These are phyloP conservation scores for Drosophila crucigera DNA, from an alignment of 2,888 invertebrate genomes.

Conservation along the genomic window DNA sequence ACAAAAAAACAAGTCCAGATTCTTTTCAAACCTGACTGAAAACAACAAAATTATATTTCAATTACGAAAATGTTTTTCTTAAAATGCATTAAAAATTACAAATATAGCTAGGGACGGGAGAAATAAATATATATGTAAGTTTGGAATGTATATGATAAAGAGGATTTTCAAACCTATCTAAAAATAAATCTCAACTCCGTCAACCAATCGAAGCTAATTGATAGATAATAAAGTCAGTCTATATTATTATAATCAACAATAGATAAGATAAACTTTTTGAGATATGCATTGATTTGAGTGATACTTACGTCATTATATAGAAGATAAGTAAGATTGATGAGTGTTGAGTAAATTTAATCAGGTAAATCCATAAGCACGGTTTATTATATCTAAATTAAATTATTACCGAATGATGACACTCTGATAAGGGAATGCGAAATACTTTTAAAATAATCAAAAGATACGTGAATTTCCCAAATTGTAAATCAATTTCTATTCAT, in stretches of 20 bases:
- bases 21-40: not conserved
- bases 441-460: not conserved
- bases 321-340: slow-evolving; percentile 40
- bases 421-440: slow-evolving; percentile 8
- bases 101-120: too few relatives aligned
- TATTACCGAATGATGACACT: slow-evolving; percentile 25
- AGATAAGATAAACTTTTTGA: slow-evolving; percentile 30
- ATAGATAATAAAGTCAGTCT: slow-evolving; percentile 12
- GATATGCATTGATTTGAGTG: slow-evolving; percentile 3
- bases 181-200: not conserved
- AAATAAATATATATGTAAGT: not conserved
- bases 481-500: not conserved
- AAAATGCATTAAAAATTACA: slow-evolving; percentile 5
- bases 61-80: slow-evolving; percentile 21
- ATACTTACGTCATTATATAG: slow-evolving; percentile 20
- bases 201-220: slow-evolving; percentile 5
- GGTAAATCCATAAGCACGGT: slow-evolving; percentile 25
- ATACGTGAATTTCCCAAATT: not conserved
- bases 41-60: slow-evolving; percentile 18
- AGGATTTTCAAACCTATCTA: not conserved
- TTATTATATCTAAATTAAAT: slow-evolving; percentile 32
- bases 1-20: not conserved
- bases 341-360: slow-evolving; percentile 25
- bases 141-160: not conserved
- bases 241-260: slow-evolving; percentile 10